Evolutionary conservation across 2,797 vertebrate genomes (phyloP).

Genomic region (Protonibea diacanthus): DNA sequence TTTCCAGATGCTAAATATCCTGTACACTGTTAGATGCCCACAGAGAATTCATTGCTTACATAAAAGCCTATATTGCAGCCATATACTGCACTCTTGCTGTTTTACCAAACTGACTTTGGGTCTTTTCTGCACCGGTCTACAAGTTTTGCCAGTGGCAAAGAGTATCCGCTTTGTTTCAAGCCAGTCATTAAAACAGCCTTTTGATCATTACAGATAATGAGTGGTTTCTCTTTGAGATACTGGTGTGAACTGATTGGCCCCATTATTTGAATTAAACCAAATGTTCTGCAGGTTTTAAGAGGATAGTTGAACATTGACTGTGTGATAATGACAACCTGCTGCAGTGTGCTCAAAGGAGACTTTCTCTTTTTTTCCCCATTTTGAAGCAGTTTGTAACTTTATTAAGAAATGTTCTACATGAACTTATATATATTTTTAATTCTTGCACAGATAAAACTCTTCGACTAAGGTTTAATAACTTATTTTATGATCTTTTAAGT

Average conservation of each 20-base stretch:
- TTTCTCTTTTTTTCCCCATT: slow-evolving; percentile 32
- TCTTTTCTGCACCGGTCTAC: slow-evolving; percentile 6
- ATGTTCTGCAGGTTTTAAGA: slow-evolving; percentile 59
- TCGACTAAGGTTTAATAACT: not conserved
- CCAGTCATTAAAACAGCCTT: slow-evolving; percentile 57
- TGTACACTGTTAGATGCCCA: not conserved
- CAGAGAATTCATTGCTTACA: not conserved
- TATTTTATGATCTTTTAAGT: slow-evolving; percentile 6
- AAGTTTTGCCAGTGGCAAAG: slow-evolving; percentile 43
- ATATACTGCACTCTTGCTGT: not conserved
- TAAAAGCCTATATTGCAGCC: slow-evolving; percentile 4
- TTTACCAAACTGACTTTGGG: slow-evolving; percentile 10
- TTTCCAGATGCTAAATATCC: slow-evolving; percentile 1
- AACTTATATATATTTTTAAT: not conserved
- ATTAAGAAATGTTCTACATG: not conserved
- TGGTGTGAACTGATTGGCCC: slow-evolving; percentile 63
- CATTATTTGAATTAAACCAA: slow-evolving; percentile 69
- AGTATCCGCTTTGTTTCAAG: slow-evolving; percentile 49
- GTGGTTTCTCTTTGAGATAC: slow-evolving; percentile 50
- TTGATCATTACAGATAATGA: slow-evolving; percentile 61
- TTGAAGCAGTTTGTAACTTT: slow-evolving; percentile 10
- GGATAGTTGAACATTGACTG: slow-evolving; percentile 56
- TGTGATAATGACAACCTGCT: slow-evolving; percentile 63
- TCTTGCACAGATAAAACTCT: not conserved
- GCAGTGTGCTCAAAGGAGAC: slow-evolving; percentile 26